These are phyloP conservation scores for Apostichopus japonicus DNA, from an alignment of 35 echinoderm and acorn worm genomes.

Conservation along the genomic window DNA sequence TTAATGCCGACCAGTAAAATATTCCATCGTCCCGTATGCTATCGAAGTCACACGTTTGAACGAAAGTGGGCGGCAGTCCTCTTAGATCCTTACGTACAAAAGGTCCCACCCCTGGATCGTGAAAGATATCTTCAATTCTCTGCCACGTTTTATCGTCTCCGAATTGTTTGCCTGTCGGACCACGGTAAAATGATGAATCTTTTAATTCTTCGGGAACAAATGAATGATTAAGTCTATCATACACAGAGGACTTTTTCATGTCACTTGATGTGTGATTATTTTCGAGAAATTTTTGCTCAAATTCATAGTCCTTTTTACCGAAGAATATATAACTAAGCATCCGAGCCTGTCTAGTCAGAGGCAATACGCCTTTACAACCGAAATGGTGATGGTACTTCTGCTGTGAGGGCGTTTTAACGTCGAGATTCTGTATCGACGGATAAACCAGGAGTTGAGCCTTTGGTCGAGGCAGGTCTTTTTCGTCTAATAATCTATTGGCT, in stretches of 20 bases:
- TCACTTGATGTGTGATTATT: constrained; percentile 55
- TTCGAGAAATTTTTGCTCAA: neutral
- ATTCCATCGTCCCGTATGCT: constrained; percentile 83
- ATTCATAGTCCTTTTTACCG: constrained; percentile 22
- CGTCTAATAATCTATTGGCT: neutral
- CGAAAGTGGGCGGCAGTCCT: constrained; percentile 68
- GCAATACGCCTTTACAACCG: neutral
- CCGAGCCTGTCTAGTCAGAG: neutral
- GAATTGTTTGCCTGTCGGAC: neutral
- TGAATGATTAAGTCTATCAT: constrained; percentile 42
- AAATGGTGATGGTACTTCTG: constrained; percentile 35
- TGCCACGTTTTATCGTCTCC: constrained; percentile 29
- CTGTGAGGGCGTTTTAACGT: constrained; percentile 40
- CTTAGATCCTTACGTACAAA: constrained; percentile 59
- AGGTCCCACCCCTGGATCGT: constrained; percentile 46
- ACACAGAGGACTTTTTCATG: neutral
- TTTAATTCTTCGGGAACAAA: constrained; percentile 58
- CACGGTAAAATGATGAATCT: neutral
- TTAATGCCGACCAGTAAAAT: constrained; percentile 63
- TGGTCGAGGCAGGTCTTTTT: neutral
- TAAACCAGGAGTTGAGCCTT: constrained; percentile 51
- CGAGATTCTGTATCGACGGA: constrained; percentile 37
- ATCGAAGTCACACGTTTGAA: constrained; percentile 78
- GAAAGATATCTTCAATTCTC: constrained; percentile 12
- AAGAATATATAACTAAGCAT: constrained; percentile 1